These are phyloP conservation scores for Bombus ignitus DNA, from an alignment of 1,140 invertebrate species.

Conservation along the genomic window DNA sequence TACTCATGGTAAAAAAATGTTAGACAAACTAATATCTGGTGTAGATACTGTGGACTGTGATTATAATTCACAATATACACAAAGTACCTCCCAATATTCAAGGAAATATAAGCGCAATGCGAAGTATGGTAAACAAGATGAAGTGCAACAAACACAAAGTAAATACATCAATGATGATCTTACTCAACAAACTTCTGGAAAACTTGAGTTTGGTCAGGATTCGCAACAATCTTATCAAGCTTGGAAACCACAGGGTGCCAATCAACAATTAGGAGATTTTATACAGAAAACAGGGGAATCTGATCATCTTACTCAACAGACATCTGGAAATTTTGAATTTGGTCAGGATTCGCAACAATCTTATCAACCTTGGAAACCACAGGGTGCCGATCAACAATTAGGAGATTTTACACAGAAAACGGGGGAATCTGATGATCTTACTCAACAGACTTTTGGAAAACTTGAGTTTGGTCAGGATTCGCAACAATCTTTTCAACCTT, in stretches of 20 bases:
- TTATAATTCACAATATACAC: slow-evolving; percentile 28
- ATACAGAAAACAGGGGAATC: too few species aligned
- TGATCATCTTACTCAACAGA: slow-evolving; percentile 54
- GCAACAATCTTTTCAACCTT: slow-evolving; percentile 38
- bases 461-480: slow-evolving; percentile 38
- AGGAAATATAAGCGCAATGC: slow-evolving; percentile 56
- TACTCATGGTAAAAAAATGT: slow-evolving; percentile 15
- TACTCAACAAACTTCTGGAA: slow-evolving; percentile 37
- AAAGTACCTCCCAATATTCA: slow-evolving; percentile 34
- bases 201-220: slow-evolving; percentile 37
- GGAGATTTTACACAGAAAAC: slow-evolving; percentile 51
- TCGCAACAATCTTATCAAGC: slow-evolving; percentile 34
- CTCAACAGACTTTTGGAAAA: slow-evolving; percentile 37
- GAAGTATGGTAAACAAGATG: neutral
- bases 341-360: slow-evolving; percentile 41
- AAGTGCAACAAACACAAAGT: slow-evolving; percentile 37
- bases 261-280: too few species aligned
- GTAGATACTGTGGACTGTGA: slow-evolving; percentile 53
- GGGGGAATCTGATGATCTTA: slow-evolving; percentile 37
- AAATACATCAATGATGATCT: slow-evolving; percentile 47
- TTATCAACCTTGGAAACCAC: neutral
- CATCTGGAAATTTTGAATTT: slow-evolving; percentile 19
- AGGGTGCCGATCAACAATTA: neutral
- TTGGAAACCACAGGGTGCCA: neutral
- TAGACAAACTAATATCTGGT: slow-evolving; percentile 41